Evolutionary conservation across 2,113 vertebrate genomes (phyloP), one percentile per base, ranked within the genome.

Genomic region (Apeltes quadracus): DNA sequence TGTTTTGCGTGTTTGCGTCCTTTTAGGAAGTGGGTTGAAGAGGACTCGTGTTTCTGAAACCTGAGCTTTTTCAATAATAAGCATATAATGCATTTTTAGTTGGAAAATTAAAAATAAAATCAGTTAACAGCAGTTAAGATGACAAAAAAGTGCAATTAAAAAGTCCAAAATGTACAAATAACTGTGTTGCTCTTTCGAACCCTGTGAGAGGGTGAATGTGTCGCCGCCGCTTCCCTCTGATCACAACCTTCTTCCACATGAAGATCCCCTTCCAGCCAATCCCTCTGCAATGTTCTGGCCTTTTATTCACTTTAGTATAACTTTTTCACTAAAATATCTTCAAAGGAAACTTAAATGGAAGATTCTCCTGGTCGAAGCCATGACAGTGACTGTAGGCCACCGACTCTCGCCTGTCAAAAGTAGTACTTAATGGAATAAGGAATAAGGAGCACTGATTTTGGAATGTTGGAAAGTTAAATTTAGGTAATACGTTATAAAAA

Each of bases 321-420:
- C 66, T 55, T 82, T 86, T 82, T 36, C 80, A 72, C 54, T 50
- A 69, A 79, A 73, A 70, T 55, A 72, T 73, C 58, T 89, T 89
- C 89, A 91, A 88, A 88, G 89, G 57, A 79, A 84, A 72, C 72
- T 61, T 74, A 73, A 79, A 83, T 83, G 61, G 61, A 84, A 87
- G 79, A 83, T 78, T 59, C 69, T 72, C 70, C 78, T 44, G 83
- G 56, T 85, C 69, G 15, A 34, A 34, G 36, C 67, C 79, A 81
- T 71, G 72, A 64, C 81, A 34, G 20, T 48, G 36, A 77, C 84
- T 72, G 41, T 69, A 55, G 81, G 76, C 67, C n/a, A 68, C 59
- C 34, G 46, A 83, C 75, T 69, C 53, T 73, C 3, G 4, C 39
- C 65, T 72, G 20, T 72, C 56, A 63, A 78, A 77, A 79, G 72